Conservation (phyloP, 2,113 vertebrate species). For the Clarias batrachus region DNA sequence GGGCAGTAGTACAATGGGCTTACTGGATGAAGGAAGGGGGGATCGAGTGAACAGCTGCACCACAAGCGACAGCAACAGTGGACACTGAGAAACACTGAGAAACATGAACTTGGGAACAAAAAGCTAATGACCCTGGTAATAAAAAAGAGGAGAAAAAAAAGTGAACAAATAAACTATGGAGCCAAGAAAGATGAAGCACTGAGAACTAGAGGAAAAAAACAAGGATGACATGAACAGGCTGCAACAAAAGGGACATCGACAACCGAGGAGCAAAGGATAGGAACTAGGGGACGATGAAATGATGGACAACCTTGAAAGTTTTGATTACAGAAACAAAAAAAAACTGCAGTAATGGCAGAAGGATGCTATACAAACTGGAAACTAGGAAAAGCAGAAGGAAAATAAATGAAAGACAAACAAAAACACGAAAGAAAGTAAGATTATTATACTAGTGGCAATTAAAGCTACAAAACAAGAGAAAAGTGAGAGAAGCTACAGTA, state of each 20-base stretch:
- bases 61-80: not conserved
- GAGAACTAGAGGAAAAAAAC: not conserved
- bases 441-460: not conserved
- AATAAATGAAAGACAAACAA: not conserved
- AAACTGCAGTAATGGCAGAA: not conserved
- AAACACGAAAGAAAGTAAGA: not conserved
- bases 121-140: not conserved
- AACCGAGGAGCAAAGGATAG: not conserved
- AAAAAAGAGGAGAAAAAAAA: not conserved
- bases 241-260: not conserved
- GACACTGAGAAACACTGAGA: not conserved
- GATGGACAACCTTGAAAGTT: no score
- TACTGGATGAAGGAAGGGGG: not conserved
- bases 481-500: not conserved
- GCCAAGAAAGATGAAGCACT: not conserved
- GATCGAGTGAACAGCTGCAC: not conserved
- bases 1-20: not conserved
- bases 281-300: not conserved
- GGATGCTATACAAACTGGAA: not conserved
- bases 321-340: not conserved
- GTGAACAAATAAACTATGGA: not conserved
- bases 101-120: not conserved
- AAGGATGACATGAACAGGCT: not conserved
- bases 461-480: not conserved
- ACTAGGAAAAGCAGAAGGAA: not conserved